Evolutionary conservation across 2,888 invertebrate species (phyloP).

Genomic region (Amitus sp.): DNA sequence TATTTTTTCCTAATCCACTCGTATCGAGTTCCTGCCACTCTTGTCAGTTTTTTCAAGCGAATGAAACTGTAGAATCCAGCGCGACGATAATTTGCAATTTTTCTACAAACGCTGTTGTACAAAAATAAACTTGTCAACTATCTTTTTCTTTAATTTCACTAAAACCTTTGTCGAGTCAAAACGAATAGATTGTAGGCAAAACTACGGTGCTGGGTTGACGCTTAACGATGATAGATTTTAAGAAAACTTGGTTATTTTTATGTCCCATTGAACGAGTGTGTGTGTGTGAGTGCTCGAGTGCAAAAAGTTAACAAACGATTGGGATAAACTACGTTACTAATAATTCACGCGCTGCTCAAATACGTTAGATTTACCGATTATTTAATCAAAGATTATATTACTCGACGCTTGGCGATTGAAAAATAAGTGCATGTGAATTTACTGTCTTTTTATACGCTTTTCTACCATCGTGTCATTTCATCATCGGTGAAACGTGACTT

Average conservation of each 20-base stretch:
- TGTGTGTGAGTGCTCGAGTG: not conserved
- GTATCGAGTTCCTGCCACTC: conserved; percentile 18
- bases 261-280: not conserved
- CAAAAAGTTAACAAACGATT: not conserved
- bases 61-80: conserved; percentile 62
- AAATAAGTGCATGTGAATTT: too few species aligned
- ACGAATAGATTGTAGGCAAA: conserved; percentile 52
- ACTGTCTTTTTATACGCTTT: too few species aligned
- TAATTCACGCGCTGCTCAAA: conserved; percentile 1
- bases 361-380: not conserved
- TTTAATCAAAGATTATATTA: not conserved
- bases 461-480: not conserved
- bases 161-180: conserved; percentile 39
- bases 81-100: conserved; percentile 9
- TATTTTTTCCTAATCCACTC: conserved; percentile 27
- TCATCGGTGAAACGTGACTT: not conserved
- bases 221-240: conserved; percentile 41
- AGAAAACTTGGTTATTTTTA: conserved; percentile 28
- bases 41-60: conserved; percentile 40
- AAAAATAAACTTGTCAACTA: not conserved
- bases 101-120: not conserved
- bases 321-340: conserved; percentile 1
- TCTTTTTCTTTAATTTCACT: not conserved
- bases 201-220: conserved; percentile 56
- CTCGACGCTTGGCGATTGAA: not conserved